phyloP scores from a whole-genome alignment of 2,113 vertebrate species.

The Indri indri region DNA sequence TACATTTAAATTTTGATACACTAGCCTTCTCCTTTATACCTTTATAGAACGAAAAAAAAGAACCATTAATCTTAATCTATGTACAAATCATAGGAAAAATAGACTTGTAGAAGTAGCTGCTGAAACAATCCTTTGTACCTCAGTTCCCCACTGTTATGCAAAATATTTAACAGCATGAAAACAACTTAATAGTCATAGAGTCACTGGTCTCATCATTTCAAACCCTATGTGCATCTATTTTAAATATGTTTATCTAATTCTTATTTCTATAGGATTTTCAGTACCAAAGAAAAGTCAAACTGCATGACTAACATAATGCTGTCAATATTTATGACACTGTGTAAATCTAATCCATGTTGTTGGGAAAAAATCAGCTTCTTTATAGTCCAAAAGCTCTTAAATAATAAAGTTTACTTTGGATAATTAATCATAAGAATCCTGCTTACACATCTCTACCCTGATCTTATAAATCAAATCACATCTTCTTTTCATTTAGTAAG shows the following conservation, averaged over 20 bases:
- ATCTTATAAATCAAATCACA: slow-evolving; percentile 68
- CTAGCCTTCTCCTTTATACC: neutral
- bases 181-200: slow-evolving; percentile 71
- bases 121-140: slow-evolving; percentile 19
- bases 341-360: slow-evolving; percentile 53
- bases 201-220: slow-evolving; percentile 56
- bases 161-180: slow-evolving; percentile 76
- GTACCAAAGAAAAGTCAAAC: slow-evolving; percentile 55
- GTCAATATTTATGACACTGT: slow-evolving; percentile 64
- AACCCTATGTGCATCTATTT: slow-evolving; percentile 37
- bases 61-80: slow-evolving; percentile 47
- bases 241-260: slow-evolving; percentile 60
- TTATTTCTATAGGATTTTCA: slow-evolving; percentile 53
- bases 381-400: slow-evolving; percentile 56
- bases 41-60: neutral
- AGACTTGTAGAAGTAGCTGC: slow-evolving; percentile 12
- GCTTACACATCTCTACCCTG: slow-evolving; percentile 47
- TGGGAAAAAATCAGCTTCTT: neutral
- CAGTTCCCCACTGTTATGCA: slow-evolving; percentile 50
- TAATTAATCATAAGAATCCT: slow-evolving; percentile 67
- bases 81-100: slow-evolving; percentile 46
- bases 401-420: slow-evolving; percentile 69
- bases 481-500: slow-evolving; percentile 67
- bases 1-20: neutral
- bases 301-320: slow-evolving; percentile 47